Evolutionary conservation across 2,113 vertebrate species (phyloP).

Genomic region (Psammodynastes pulverulentus): DNA sequence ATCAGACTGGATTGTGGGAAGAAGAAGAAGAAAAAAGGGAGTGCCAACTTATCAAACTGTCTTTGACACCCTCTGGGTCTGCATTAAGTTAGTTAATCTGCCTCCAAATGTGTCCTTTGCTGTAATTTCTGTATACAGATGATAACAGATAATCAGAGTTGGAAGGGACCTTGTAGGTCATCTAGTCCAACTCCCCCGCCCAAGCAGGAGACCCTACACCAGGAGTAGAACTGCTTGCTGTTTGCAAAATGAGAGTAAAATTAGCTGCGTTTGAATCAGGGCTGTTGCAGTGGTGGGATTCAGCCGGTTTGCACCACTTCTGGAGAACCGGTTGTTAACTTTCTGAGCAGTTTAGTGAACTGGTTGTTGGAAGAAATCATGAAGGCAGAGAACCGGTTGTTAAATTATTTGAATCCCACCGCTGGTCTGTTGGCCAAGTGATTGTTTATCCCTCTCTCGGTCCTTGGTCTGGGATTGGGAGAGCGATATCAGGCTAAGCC

Average conservation of each 20-base stretch:
- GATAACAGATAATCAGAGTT: too few relatives aligned
- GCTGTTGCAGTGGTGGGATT: too few relatives aligned
- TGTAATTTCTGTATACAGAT: background rate
- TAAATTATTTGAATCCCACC: too few relatives aligned
- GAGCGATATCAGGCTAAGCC: too few relatives aligned
- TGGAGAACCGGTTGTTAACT: too few relatives aligned
- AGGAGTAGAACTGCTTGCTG: background rate
- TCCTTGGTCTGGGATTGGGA: background rate
- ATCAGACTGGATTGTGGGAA: background rate
- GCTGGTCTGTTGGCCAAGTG: background rate
- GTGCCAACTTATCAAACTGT: background rate
- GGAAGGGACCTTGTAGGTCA: too few relatives aligned
- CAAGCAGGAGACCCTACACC: too few relatives aligned
- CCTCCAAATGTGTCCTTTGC: background rate
- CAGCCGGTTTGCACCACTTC: too few relatives aligned
- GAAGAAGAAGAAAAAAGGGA: fast-evolving
- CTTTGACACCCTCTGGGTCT: background rate
- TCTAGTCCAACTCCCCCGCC: too few relatives aligned
- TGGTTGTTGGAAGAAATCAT: too few relatives aligned
- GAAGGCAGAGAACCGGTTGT: too few relatives aligned
- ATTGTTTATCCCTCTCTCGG: background rate
- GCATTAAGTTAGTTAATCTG: background rate
- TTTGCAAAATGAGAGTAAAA: background rate
- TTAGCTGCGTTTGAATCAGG: background rate
- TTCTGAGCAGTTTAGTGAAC: too few relatives aligned